phyloP scores from a whole-genome alignment of 30 jellyfish, hydroid and myxozoan genomes.

The Hydractinia symbiolongicarpus region DNA sequence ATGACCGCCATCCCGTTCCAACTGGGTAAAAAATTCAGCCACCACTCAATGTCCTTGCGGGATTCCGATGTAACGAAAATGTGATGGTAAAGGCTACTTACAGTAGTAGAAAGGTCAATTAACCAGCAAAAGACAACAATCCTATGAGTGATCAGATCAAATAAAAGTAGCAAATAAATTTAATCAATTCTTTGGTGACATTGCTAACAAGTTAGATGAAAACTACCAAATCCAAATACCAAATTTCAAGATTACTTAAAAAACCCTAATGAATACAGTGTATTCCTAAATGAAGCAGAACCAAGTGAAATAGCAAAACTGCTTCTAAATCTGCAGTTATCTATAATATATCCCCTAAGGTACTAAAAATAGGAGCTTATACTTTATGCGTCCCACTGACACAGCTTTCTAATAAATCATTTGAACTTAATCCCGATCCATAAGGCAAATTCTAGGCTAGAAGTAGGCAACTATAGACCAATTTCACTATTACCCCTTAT shows the following conservation, averaged over 20 bases:
- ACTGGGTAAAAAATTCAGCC: too few species aligned
- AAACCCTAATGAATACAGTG: not conserved
- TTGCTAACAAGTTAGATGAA: too few species aligned
- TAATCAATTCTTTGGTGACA: too few species aligned
- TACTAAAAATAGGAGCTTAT: slow-evolving; percentile 23
- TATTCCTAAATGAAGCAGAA: not conserved
- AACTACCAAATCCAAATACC: too few species aligned
- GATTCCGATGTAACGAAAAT: too few species aligned
- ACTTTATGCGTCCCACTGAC: slow-evolving; percentile 34
- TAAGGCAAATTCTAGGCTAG: slow-evolving; percentile 20
- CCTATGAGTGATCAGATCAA: too few species aligned
- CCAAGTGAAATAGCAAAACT: not conserved
- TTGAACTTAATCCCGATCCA: slow-evolving; percentile 41
- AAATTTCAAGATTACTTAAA: not conserved
- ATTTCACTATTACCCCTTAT: slow-evolving; percentile 39
- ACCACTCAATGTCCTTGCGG: too few species aligned
- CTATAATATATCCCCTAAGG: not conserved
- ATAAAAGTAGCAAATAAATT: too few species aligned
- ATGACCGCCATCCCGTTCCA: too few species aligned
- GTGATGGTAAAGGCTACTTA: too few species aligned
- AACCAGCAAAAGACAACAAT: too few species aligned
- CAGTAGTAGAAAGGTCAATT: too few species aligned
- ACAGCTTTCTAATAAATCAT: slow-evolving; percentile 13
- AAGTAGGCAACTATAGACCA: slow-evolving; percentile 28
- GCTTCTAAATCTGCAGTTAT: not conserved